Conservation (phyloP, 2,113 vertebrate genomes). For the Picathartes gymnocephalus region DNA sequence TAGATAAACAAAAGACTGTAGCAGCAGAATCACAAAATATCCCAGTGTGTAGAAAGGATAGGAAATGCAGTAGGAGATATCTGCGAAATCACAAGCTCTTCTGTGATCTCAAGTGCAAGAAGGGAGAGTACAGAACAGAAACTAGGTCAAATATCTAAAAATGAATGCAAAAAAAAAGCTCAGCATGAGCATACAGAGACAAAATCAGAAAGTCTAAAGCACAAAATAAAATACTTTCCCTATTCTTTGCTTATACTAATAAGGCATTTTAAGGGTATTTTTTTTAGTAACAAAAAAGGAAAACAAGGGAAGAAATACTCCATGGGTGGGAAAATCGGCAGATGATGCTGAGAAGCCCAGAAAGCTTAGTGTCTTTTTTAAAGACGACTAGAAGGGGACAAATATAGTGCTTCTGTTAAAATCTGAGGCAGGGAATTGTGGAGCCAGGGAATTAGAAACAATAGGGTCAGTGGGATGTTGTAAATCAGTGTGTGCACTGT, state of each 20-base stretch:
- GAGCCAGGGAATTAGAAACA: background rate
- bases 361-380: background rate
- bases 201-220: background rate
- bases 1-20: background rate
- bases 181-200: background rate
- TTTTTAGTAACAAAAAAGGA: background rate
- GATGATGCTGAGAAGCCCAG: background rate
- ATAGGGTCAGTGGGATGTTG: background rate
- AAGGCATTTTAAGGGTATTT: background rate
- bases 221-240: slow-evolving; percentile 16
- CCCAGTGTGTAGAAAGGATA: background rate
- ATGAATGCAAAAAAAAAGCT: background rate
- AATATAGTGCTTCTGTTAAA: background rate
- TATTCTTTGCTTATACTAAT: slow-evolving; percentile 32
- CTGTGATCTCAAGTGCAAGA: slow-evolving; percentile 31
- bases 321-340: background rate
- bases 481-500: background rate
- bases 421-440: background rate
- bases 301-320: background rate
- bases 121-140: slow-evolving; percentile 6
- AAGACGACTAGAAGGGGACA: background rate
- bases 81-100: slow-evolving; percentile 18
- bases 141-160: slow-evolving; percentile 63
- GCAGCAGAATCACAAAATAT: background rate
- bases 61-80: background rate